A percentile compares a stretch with the other conserved stretches of the same genome.
These are phyloP conservation scores for Perca schrenkii DNA, from an alignment of 2,113 vertebrate genomes.

Conservation along the genomic window DNA sequence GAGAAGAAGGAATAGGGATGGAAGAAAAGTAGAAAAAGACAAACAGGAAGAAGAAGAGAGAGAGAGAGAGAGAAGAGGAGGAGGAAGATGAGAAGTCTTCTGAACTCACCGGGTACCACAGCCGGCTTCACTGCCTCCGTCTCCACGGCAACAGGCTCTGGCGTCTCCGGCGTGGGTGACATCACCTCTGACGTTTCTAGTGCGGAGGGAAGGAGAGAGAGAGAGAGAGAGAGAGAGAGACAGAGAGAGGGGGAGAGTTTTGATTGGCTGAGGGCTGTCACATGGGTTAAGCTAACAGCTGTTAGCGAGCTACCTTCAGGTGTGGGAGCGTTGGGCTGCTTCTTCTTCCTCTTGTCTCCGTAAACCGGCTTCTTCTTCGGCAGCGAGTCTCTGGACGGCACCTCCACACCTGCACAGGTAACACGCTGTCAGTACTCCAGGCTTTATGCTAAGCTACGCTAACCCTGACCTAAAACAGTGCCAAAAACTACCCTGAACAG, in stretches of 20 bases:
- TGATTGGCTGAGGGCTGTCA: no score
- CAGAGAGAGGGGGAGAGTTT: neutral
- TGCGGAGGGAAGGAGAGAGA: neutral
- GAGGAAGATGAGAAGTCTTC: neutral
- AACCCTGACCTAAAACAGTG: no score
- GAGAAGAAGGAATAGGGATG: no score
- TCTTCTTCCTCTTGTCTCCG: conserved; percentile 95
- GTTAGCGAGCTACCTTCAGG: conserved; percentile 87
- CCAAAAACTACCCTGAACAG: no score
- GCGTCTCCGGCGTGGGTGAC: conserved; percentile 80
- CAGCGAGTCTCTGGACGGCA: conserved; percentile 97
- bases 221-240: neutral
- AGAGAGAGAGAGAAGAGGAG: no score
- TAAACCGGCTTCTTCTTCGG: conserved; percentile 98
- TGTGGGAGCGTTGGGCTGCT: conserved; percentile 83
- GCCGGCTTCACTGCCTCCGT: conserved; percentile 64
- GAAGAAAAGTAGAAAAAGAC: no score
- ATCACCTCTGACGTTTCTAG: conserved; percentile 83
- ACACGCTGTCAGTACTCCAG: neutral
- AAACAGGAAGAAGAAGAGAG: no score
- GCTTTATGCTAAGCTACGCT: no score
- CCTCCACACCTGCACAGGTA: conserved; percentile 89
- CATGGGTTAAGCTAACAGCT: no score
- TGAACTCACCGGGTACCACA: conserved; percentile 63
- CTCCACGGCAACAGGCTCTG: conserved; percentile 78